Percentiles rank a stretch among this genome's conserved stretches.
Conservation (phyloP, 2,888 invertebrate genomes). For the Synergus laeviventris region DNA sequence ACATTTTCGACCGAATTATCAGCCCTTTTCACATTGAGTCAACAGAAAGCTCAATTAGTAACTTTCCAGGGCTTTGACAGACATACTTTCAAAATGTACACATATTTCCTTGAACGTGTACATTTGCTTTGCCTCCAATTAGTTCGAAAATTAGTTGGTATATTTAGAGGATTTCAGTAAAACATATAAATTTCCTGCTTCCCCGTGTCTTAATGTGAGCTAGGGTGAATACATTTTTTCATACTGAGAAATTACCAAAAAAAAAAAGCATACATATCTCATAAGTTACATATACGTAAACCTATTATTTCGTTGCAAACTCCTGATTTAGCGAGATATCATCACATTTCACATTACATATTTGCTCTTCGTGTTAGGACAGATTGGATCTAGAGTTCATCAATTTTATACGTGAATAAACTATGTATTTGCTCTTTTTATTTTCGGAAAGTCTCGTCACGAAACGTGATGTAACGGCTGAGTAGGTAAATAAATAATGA, state of each 20-base stretch:
- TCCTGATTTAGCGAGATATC: not conserved
- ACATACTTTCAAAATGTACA: too few species aligned
- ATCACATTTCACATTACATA: not conserved
- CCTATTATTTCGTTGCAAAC: not conserved
- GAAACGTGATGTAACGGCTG: not conserved
- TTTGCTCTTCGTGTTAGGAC: not conserved
- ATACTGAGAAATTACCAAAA: not conserved
- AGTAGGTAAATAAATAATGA: conserved; percentile 2
- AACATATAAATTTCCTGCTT: too few species aligned
- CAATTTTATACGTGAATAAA: not conserved
- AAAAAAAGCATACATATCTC: not conserved
- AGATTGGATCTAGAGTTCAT: conserved; percentile 2
- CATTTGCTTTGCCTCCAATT: too few species aligned
- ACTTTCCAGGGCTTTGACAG: too few species aligned
- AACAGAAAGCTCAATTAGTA: not conserved
- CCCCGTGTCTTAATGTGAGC: too few species aligned
- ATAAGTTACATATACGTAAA: not conserved
- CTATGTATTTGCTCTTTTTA: not conserved
- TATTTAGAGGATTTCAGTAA: too few species aligned
- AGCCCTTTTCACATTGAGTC: not conserved
- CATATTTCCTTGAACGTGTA: too few species aligned
- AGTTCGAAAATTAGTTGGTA: too few species aligned
- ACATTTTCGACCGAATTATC: not conserved
- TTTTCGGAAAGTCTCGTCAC: not conserved
- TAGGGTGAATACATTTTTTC: too few species aligned